Conservation (phyloP, 1,140 invertebrate species). For the Euborellia annulipes region DNA sequence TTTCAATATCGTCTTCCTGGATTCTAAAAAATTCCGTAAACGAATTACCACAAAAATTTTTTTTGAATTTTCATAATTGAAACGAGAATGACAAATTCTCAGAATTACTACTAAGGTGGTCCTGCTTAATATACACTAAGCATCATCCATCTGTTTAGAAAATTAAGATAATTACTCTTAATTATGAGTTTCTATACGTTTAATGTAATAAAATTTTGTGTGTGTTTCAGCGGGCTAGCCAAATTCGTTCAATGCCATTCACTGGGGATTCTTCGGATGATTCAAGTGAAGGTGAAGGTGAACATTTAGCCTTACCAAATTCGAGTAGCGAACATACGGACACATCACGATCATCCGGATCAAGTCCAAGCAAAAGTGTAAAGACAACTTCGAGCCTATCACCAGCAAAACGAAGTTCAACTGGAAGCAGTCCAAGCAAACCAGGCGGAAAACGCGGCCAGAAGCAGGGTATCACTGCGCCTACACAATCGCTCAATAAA, state of each 20-base stretch:
- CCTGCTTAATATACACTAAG: no score
- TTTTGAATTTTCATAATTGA: no score
- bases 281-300: constrained; percentile 74
- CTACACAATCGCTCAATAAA: no score
- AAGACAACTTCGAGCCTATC: constrained; percentile 69
- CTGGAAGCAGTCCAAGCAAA: constrained; percentile 56
- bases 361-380: constrained; percentile 71
- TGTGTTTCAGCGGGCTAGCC: constrained; percentile 73
- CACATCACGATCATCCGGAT: constrained; percentile 26
- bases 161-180: no score
- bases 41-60: no score
- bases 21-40: no score
- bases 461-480: constrained; percentile 29
- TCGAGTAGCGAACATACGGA: constrained; percentile 15
- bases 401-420: constrained; percentile 68
- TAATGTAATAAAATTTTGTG: no score
- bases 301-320: constrained; percentile 7
- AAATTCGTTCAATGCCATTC: constrained; percentile 89
- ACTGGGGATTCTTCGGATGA: constrained; percentile 89
- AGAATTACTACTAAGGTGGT: no score
- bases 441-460: constrained; percentile 29
- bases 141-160: no score
- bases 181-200: no score
- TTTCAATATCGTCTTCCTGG: no score
- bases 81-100: no score